Evolutionary conservation across 1,140 invertebrate species (phyloP).

Genomic region (Drosophila serrata): DNA sequence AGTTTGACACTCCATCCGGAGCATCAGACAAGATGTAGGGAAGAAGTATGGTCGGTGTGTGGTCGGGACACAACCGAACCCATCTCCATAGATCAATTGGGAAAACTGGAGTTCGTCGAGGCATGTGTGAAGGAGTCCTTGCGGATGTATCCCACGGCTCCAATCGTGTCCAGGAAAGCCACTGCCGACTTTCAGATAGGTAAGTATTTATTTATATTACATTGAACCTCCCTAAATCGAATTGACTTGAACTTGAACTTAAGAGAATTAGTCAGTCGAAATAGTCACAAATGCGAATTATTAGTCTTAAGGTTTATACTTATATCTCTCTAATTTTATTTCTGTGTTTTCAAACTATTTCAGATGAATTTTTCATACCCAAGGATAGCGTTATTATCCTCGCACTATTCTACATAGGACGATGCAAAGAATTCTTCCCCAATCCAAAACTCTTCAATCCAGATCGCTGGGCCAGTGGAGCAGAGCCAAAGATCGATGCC

Average conservation of each 20-base stretch:
- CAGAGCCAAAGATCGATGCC: slow-evolving; percentile 85
- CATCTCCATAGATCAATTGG: slow-evolving; percentile 86
- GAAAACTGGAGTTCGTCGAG: slow-evolving; percentile 87
- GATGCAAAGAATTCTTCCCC: slow-evolving; percentile 86
- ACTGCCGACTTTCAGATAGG: slow-evolving; percentile 61
- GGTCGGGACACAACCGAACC: slow-evolving; percentile 79
- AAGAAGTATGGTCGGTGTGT: slow-evolving; percentile 88
- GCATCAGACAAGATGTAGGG: slow-evolving; percentile 86
- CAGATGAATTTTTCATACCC: slow-evolving; percentile 69
- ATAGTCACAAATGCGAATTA: too few relatives aligned
- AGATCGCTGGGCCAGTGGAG: slow-evolving; percentile 88
- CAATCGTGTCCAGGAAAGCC: slow-evolving; percentile 88
- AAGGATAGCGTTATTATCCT: slow-evolving; percentile 63
- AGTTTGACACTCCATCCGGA: slow-evolving; percentile 65
- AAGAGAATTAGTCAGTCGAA: too few relatives aligned
- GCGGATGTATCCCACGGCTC: slow-evolving; percentile 93
- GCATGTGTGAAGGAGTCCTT: slow-evolving; percentile 89
- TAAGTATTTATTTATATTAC: slow-evolving; percentile 18
- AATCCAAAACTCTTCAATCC: slow-evolving; percentile 91
- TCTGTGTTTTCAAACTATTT: not conserved
- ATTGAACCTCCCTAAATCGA: not conserved
- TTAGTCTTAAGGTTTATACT: too few relatives aligned
- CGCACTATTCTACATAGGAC: slow-evolving; percentile 67
- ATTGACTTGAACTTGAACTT: not conserved
- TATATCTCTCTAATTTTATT: not conserved